Conservation (phyloP, 2,888 invertebrate genomes). For the Tortrix viridana region DNA sequence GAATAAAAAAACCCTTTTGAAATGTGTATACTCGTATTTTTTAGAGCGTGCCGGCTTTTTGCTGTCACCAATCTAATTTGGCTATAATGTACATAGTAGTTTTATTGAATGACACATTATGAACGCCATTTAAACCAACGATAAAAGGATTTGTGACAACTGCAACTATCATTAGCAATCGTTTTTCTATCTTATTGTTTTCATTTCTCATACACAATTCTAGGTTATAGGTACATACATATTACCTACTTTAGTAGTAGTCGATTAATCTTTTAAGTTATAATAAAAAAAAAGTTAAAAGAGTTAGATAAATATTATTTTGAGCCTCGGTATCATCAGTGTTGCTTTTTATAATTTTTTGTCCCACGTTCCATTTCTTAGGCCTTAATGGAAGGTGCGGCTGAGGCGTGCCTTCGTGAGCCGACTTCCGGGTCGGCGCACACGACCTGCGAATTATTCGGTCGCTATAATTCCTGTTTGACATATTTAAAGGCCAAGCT, state of each 20-base stretch:
- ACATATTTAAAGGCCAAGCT: too few relatives aligned
- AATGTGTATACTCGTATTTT: constrained; percentile 10
- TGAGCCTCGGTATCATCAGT: constrained; percentile 17
- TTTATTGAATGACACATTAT: constrained; percentile 26
- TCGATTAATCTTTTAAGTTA: too few relatives aligned
- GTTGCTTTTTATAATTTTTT: constrained; percentile 42
- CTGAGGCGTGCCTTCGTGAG: constrained; percentile 56
- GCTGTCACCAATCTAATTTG: constrained; percentile 28
- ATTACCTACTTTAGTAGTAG: too few relatives aligned
- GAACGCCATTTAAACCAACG: too few relatives aligned
- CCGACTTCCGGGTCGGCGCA: constrained; percentile 67
- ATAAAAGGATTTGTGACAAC: too few relatives aligned
- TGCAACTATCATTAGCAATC: too few relatives aligned
- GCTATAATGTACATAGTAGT: constrained; percentile 23
- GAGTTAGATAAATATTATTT: too few relatives aligned
- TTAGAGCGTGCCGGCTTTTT: constrained; percentile 30
- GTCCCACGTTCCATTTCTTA: constrained; percentile 72
- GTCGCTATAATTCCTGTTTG: constrained; percentile 7
- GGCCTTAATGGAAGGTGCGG: constrained; percentile 67
- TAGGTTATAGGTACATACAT: too few relatives aligned
- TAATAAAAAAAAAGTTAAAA: too few relatives aligned
- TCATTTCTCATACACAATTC: too few relatives aligned
- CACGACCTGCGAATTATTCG: constrained; percentile 40
- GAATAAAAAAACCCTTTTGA: background rate
- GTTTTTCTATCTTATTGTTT: too few relatives aligned